Evolutionary conservation across 2,888 invertebrate genomes (phyloP).

Genomic region (Drosophila paramelanica): DNA sequence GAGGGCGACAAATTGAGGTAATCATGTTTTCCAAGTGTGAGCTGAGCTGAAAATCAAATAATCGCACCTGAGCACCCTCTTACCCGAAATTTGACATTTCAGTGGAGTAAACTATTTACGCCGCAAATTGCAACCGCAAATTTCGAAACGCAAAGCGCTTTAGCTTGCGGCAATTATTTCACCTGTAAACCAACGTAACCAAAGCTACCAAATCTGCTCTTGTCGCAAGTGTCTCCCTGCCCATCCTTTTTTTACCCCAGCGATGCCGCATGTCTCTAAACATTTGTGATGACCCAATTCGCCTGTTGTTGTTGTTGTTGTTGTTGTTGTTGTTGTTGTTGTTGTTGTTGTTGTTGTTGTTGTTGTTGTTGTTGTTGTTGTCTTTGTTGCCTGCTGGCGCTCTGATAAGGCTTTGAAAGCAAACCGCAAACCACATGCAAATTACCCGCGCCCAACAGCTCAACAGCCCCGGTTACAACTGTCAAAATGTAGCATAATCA

Average conservation of each 20-base stretch:
- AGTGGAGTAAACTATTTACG: slow-evolving; percentile 37
- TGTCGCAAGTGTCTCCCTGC: slow-evolving; percentile 41
- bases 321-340: slow-evolving; percentile 22
- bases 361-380: slow-evolving; percentile 14
- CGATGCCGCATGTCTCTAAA: slow-evolving; percentile 29
- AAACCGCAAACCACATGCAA: slow-evolving; percentile 33
- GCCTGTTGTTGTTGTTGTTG: slow-evolving; percentile 6
- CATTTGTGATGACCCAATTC: slow-evolving; percentile 76
- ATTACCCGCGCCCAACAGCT: slow-evolving; percentile 18
- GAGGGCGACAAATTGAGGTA: slow-evolving; percentile 71
- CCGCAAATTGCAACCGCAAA: slow-evolving; percentile 30
- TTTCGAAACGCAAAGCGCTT: slow-evolving; percentile 22
- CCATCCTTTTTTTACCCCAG: slow-evolving; percentile 4
- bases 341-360: slow-evolving; percentile 11
- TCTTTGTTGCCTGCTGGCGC: slow-evolving; percentile 36
- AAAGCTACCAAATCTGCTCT: slow-evolving; percentile 31
- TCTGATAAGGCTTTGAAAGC: slow-evolving; percentile 58
- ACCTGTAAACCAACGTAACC: slow-evolving; percentile 24
- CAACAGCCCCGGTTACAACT: slow-evolving; percentile 12
- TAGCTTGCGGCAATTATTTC: slow-evolving; percentile 37
- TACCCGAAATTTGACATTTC: not conserved
- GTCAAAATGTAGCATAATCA: slow-evolving; percentile 46
- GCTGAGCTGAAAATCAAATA: slow-evolving; percentile 54
- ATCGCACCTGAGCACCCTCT: slow-evolving; percentile 7
- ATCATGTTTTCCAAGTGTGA: slow-evolving; percentile 65